phyloP scores from a whole-genome alignment of 2,113 vertebrate species.

The Apodemus speciosus region DNA sequence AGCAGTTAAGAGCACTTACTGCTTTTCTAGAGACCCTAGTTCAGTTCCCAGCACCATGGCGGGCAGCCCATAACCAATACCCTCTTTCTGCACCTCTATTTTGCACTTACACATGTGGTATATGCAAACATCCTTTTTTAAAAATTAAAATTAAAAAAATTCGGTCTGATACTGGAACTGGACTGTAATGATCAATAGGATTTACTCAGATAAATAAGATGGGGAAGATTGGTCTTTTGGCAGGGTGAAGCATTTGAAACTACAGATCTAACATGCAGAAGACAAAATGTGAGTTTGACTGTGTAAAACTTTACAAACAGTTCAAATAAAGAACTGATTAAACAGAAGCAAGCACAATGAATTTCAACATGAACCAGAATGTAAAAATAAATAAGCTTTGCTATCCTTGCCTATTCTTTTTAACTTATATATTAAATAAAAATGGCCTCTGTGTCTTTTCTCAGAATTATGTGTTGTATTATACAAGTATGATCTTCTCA shows the following conservation, averaged over 20 bases:
- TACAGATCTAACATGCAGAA: not conserved
- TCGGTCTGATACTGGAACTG: not conserved
- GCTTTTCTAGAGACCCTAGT: not conserved
- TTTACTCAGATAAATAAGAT: conserved; percentile 19
- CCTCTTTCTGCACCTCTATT: not conserved
- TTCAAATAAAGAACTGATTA: conserved; percentile 13
- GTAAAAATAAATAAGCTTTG: not conserved
- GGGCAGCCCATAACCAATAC: not conserved
- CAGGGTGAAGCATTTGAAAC: not conserved
- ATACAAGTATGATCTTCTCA: not conserved
- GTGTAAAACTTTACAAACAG: conserved; percentile 13
- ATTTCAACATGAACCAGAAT: conserved; percentile 11
- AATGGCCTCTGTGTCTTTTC: conserved; percentile 12
- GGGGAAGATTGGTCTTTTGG: not conserved
- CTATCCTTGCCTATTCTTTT: conserved; percentile 5
- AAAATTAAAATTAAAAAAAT: not conserved
- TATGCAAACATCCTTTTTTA: not conserved
- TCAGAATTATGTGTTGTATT: conserved; percentile 28
- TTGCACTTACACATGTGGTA: not conserved
- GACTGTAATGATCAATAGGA: not conserved
- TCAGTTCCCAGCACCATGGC: not conserved
- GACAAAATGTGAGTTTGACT: conserved; percentile 1
- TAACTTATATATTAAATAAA: not conserved
- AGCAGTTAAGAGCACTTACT: not conserved
- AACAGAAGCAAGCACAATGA: not conserved